Evolutionary conservation across 2,113 vertebrate species (phyloP).

Genomic region (Bolborhynchus lineola): DNA sequence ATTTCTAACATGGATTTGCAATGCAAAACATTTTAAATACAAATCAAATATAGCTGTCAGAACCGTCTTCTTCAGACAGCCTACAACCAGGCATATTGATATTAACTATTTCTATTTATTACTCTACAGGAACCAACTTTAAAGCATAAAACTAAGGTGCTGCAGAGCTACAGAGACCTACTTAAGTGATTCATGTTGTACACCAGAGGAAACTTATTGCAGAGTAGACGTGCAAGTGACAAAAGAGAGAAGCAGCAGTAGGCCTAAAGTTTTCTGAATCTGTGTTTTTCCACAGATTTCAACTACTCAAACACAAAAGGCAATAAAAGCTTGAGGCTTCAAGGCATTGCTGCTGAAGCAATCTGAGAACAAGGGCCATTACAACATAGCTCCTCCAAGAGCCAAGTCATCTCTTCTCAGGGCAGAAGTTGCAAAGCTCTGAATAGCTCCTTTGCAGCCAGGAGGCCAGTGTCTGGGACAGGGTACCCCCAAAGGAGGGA

Average conservation of each 20-base stretch:
- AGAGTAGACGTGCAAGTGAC: not conserved
- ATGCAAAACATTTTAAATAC: conserved; percentile 41
- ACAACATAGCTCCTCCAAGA: not conserved
- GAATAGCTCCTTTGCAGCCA: not conserved
- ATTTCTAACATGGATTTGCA: conserved; percentile 48
- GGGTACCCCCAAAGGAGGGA: not conserved
- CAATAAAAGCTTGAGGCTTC: not conserved
- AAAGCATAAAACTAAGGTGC: not conserved
- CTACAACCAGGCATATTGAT: not conserved
- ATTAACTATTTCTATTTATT: conserved; percentile 38
- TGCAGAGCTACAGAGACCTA: not conserved
- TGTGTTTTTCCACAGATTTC: not conserved
- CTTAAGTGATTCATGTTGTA: not conserved
- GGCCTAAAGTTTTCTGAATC: not conserved
- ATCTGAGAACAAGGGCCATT: not conserved
- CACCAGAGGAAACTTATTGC: not conserved
- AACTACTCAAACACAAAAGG: not conserved
- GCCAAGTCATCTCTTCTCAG: not conserved
- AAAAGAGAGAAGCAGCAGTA: not conserved
- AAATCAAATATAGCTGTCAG: conserved; percentile 39
- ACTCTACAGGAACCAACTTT: not conserved
- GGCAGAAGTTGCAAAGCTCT: not conserved
- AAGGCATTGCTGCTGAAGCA: not conserved
- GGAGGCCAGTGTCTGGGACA: rapidly evolving
- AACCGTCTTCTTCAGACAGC: conserved; percentile 25